Percentiles rank a stretch among this genome's conserved stretches.
Evolutionary conservation across 1,140 invertebrate genomes (phyloP).

Genomic region (Tribolium castaneum): DNA sequence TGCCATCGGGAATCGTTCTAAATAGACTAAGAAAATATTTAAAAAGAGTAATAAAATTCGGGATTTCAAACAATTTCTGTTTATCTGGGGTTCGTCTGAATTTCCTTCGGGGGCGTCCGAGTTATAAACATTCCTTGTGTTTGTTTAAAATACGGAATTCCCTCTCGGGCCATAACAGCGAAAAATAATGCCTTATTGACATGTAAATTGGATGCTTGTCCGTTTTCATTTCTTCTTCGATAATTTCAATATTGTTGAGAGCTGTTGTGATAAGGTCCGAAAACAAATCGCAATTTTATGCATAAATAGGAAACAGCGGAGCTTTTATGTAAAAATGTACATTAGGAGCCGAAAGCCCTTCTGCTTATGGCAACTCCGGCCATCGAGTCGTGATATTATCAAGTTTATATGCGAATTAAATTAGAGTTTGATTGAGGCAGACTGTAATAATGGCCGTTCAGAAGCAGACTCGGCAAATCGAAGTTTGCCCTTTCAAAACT

Average conservation of each 20-base stretch:
- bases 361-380: too few relatives aligned
- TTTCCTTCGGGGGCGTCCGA: conserved; percentile 32
- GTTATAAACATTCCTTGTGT: conserved; percentile 31
- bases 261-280: not conserved
- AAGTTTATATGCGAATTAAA: conserved; percentile 40
- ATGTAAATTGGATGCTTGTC: conserved; percentile 13
- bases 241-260: conserved; percentile 11
- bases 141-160: conserved; percentile 33
- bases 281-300: conserved; percentile 27
- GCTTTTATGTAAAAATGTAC: too few relatives aligned
- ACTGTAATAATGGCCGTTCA: conserved; percentile 38
- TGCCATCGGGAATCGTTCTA: conserved; percentile 10
- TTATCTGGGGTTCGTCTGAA: conserved; percentile 27
- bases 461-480: conserved; percentile 26
- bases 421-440: conserved; percentile 33
- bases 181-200: conserved; percentile 18
- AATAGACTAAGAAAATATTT: conserved; percentile 15
- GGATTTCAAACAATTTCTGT: conserved; percentile 19
- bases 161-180: not conserved
- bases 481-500: conserved; percentile 10
- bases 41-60: conserved; percentile 29
- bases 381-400: conserved; percentile 30
- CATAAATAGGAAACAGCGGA: conserved; percentile 2
- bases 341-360: too few relatives aligned
- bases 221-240: not conserved